A percentile compares a stretch with the other conserved stretches of the same genome.
phyloP scores from a whole-genome alignment of 2,888 invertebrate species.

The Euzophera pinguis region DNA sequence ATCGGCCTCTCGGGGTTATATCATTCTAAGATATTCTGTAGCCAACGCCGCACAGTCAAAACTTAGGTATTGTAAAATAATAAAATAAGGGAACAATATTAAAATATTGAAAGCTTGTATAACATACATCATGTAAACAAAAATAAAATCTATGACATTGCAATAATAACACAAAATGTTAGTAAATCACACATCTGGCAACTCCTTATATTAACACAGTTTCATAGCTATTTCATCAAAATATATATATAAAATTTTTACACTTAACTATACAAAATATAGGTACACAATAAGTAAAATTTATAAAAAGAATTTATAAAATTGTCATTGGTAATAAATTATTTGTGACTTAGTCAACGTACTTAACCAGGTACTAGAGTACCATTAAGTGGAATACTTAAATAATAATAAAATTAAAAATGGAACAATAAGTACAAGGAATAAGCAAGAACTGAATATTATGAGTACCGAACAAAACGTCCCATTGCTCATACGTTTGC shows the following conservation, averaged over 20 bases:
- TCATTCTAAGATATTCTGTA: no score
- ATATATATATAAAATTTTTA: constrained; percentile 63
- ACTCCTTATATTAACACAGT: constrained; percentile 52
- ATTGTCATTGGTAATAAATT: constrained; percentile 79
- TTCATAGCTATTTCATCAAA: constrained; percentile 51
- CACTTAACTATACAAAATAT: constrained; percentile 59
- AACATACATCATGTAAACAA: constrained; percentile 2
- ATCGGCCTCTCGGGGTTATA: no score
- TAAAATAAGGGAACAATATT: neutral
- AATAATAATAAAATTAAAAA: constrained; percentile 33
- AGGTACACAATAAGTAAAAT: constrained; percentile 36
- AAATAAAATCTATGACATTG: constrained; percentile 9
- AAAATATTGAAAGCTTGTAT: neutral
- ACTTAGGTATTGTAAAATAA: neutral
- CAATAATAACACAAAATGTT: constrained; percentile 49
- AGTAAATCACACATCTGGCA: constrained; percentile 70
- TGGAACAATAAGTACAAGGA: constrained; percentile 38
- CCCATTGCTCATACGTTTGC: neutral
- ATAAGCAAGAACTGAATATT: constrained; percentile 45
- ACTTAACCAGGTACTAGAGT: constrained; percentile 49
- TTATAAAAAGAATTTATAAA: constrained; percentile 71
- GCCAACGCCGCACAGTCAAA: neutral
- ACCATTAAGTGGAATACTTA: constrained; percentile 42
- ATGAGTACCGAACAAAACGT: constrained; percentile 46
- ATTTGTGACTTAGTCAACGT: constrained; percentile 77